A percentile compares a stretch with the other conserved stretches of the same genome.
These are phyloP conservation scores for Thera britannica DNA, from an alignment of 2,888 invertebrate genomes.

Conservation along the genomic window DNA sequence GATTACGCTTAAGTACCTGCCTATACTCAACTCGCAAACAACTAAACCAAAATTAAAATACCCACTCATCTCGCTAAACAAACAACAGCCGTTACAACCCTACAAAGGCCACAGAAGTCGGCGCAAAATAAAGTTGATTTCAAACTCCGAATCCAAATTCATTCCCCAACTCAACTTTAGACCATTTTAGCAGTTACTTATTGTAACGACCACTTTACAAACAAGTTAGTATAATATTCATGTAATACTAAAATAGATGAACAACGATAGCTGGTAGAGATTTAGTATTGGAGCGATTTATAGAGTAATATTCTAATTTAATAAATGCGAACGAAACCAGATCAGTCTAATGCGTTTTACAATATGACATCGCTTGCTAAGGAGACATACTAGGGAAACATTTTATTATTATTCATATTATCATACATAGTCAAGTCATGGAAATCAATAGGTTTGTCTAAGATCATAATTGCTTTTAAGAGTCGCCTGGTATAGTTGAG, in stretches of 20 bases:
- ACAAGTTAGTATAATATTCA: conserved; percentile 8
- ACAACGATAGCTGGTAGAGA: not conserved
- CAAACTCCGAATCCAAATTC: conserved; percentile 44
- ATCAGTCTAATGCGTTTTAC: not conserved
- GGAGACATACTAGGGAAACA: not conserved
- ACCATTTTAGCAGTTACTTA: conserved; percentile 40
- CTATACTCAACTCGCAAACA: conserved; percentile 19
- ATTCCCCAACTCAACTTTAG: conserved; percentile 37
- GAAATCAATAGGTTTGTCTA: not conserved
- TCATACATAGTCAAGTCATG: not conserved
- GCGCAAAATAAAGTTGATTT: conserved; percentile 41
- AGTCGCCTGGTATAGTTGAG: conserved; percentile 4
- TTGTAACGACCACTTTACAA: conserved; percentile 37
- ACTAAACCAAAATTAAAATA: conserved; percentile 38
- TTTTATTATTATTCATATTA: not conserved
- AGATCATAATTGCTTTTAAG: not conserved
- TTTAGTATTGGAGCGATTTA: not conserved
- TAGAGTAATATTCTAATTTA: not conserved
- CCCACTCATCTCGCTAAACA: conserved; percentile 36
- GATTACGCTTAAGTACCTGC: not conserved
- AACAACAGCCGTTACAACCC: conserved; percentile 41
- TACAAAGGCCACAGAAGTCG: conserved; percentile 30
- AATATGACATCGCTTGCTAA: not conserved
- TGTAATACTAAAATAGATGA: not conserved
- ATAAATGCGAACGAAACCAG: not conserved